These are phyloP conservation scores for Drosophila borealis DNA, from an alignment of 2,888 invertebrate genomes.

Conservation along the genomic window DNA sequence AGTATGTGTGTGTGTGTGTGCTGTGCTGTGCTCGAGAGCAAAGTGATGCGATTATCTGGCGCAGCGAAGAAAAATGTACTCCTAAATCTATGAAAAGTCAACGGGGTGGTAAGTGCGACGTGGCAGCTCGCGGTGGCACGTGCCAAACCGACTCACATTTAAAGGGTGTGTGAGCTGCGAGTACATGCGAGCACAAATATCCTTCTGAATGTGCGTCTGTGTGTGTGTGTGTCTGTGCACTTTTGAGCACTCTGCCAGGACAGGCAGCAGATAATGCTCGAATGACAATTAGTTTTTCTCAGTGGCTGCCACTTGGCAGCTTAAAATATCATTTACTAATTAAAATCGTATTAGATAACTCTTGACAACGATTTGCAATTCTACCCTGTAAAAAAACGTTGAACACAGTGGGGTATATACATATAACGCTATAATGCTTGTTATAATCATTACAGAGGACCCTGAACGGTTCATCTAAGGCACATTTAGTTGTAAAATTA, in stretches of 20 bases:
- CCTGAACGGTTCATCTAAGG: too few species aligned
- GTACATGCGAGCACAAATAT: slow-evolving; percentile 10
- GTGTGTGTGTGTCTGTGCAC: slow-evolving; percentile 8
- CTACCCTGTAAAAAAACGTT: slow-evolving; percentile 10
- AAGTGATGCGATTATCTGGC: slow-evolving; percentile 55
- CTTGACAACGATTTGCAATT: slow-evolving; percentile 43
- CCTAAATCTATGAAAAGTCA: slow-evolving; percentile 74
- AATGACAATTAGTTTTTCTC: slow-evolving; percentile 50
- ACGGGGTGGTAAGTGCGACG: slow-evolving; percentile 59
- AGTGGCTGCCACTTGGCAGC: slow-evolving; percentile 46
- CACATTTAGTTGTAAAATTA: too few species aligned
- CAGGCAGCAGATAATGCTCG: slow-evolving; percentile 37
- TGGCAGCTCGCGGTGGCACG: slow-evolving; percentile 58
- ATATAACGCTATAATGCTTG: too few species aligned
- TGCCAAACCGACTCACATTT: slow-evolving; percentile 31
- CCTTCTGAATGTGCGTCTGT: background rate
- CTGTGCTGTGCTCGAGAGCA: slow-evolving; percentile 29
- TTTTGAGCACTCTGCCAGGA: slow-evolving; percentile 8
- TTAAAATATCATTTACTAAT: slow-evolving; percentile 53
- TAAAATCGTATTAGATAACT: slow-evolving; percentile 25
- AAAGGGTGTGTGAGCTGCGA: slow-evolving; percentile 19
- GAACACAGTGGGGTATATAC: background rate
- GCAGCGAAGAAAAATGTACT: slow-evolving; percentile 69
- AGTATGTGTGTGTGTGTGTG: slow-evolving; percentile 8
- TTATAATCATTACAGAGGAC: too few species aligned